These are phyloP conservation scores for Sylvicola fuscatus DNA, from an alignment of 2,888 invertebrate genomes.

Conservation along the genomic window DNA sequence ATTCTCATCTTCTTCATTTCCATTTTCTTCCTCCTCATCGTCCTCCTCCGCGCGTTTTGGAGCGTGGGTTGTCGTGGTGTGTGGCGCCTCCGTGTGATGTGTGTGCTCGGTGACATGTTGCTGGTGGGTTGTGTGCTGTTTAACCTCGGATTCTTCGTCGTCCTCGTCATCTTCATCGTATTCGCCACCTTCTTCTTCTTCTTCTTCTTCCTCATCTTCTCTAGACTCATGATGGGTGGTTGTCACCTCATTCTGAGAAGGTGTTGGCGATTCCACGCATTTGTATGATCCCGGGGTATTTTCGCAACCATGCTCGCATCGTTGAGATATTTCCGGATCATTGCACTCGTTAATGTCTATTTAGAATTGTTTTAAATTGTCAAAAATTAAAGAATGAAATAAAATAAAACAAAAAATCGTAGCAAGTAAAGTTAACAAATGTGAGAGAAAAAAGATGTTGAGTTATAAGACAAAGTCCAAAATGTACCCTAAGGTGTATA, in stretches of 20 bases:
- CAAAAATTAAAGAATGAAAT: neutral
- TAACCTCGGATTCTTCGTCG: conserved; percentile 2
- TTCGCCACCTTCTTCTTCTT: conserved; percentile 4
- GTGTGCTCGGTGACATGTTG: no score
- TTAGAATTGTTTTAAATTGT: conserved; percentile 1
- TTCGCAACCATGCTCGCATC: conserved; percentile 32
- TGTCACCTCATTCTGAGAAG: conserved; percentile 1
- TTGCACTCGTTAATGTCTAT: conserved; percentile 46
- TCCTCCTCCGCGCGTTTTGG: conserved; percentile 1
- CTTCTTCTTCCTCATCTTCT: conserved; percentile 9
- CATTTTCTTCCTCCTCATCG: conserved; percentile 8
- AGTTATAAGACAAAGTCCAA: neutral
- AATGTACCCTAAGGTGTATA: no score
- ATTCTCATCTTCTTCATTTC: conserved; percentile 5
- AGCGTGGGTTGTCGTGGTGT: neutral
- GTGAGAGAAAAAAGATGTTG: no score
- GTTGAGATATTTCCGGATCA: conserved; percentile 16
- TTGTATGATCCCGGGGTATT: conserved; percentile 42
- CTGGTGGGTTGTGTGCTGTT: no score
- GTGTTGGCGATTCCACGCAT: conserved; percentile 17
- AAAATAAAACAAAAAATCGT: neutral
- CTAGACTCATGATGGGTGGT: no score
- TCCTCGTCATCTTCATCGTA: conserved; percentile 3
- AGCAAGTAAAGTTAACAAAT: no score
- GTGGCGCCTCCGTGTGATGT: neutral